These are phyloP conservation scores for Cacoxenus indagator DNA, from an alignment of 2,888 invertebrate genomes.

Conservation along the genomic window DNA sequence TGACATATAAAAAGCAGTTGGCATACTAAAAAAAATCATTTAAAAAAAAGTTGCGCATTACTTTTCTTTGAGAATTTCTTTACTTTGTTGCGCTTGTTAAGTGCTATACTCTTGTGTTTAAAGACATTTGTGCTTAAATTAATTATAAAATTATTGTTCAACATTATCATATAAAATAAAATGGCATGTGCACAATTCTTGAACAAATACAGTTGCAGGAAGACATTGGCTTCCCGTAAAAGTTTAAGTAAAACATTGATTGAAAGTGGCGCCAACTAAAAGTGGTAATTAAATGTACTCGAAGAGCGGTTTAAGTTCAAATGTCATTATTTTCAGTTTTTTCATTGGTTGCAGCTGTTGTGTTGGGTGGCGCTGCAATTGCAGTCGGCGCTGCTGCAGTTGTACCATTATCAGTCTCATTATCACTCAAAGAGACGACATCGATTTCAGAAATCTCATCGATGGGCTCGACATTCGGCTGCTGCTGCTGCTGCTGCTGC, in stretches of 20 bases:
- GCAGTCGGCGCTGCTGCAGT: conserved; percentile 29
- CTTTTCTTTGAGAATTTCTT: no score
- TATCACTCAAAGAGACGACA: conserved; percentile 47
- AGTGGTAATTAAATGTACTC: background rate
- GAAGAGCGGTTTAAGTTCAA: background rate
- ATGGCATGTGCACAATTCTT: conserved; percentile 20
- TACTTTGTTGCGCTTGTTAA: no score
- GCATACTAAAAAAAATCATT: no score
- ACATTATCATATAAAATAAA: background rate
- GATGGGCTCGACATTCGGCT: conserved; percentile 17
- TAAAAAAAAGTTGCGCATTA: no score
- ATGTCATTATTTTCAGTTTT: conserved; percentile 33
- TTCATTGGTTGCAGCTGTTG: conserved; percentile 30
- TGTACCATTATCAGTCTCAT: conserved; percentile 56
- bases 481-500: no score
- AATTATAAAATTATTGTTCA: background rate
- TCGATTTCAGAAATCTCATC: conserved; percentile 35
- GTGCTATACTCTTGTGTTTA: no score
- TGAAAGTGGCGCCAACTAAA: background rate
- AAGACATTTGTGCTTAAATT: background rate
- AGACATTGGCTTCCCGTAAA: background rate
- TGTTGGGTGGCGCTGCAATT: conserved; percentile 26
- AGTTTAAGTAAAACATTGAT: background rate
- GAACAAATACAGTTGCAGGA: background rate
- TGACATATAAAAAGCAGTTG: no score